Evolutionary conservation across 1,140 invertebrate species (phyloP).

Genomic region (Diploscapter pachys): DNA sequence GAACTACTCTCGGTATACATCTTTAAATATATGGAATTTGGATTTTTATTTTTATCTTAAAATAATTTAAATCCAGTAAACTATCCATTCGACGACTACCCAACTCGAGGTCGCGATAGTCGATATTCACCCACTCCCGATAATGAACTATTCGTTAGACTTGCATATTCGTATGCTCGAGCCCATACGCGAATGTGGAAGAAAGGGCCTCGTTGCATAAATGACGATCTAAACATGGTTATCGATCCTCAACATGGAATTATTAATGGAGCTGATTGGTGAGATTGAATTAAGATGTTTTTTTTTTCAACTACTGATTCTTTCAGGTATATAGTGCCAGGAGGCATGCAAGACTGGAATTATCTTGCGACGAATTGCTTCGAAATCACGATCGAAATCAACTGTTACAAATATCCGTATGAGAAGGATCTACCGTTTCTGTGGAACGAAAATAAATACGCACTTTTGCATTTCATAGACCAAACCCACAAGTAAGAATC

Average conservation of each 20-base stretch:
- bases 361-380: conserved; percentile 85
- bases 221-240: conserved; percentile 43
- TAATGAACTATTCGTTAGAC: conserved; percentile 74
- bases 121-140: conserved; percentile 67
- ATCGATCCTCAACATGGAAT: conserved; percentile 59
- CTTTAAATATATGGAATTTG: neutral
- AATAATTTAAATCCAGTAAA: conserved; percentile 63
- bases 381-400: conserved; percentile 80
- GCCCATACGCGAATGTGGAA: conserved; percentile 47
- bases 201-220: conserved; percentile 42
- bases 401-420: conserved; percentile 83
- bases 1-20: conserved; percentile 72
- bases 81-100: conserved; percentile 81
- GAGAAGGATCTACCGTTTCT: conserved; percentile 71
- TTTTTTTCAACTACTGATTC: conserved; percentile 26
- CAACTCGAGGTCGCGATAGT: conserved; percentile 51
- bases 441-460: conserved; percentile 83
- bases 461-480: conserved; percentile 79
- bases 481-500: conserved; percentile 72
- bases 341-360: conserved; percentile 98
- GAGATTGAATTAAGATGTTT: neutral
- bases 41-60: conserved; percentile 67
- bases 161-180: conserved; percentile 77
- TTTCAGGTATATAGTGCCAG: conserved; percentile 41
- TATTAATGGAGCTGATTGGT: conserved; percentile 62